A percentile compares a stretch with the other conserved stretches of the same genome.
Evolutionary conservation across 2,888 invertebrate species (phyloP).

Genomic region (Metopia argyrocephala): DNA sequence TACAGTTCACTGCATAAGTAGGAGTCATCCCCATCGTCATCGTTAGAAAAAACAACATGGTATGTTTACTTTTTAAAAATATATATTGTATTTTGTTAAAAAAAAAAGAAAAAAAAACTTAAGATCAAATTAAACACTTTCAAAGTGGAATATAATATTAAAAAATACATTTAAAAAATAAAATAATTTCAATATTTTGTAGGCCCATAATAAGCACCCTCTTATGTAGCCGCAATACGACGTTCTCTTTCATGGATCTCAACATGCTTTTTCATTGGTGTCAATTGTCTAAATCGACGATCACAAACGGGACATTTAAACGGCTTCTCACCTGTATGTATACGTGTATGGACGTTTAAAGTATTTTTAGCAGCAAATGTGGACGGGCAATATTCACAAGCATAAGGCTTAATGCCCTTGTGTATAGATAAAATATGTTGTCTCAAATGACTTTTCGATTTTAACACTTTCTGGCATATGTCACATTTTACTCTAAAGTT

Average conservation of each 20-base stretch:
- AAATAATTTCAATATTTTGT: background rate
- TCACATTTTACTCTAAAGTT: conserved; percentile 52
- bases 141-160: too few relatives aligned
- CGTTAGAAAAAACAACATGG: too few relatives aligned
- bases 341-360: conserved; percentile 58
- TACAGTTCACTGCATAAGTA: too few relatives aligned
- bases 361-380: conserved; percentile 64
- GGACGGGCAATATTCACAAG: conserved; percentile 58
- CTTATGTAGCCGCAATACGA: conserved; percentile 47
- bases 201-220: background rate
- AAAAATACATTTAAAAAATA: background rate
- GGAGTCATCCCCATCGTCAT: too few relatives aligned
- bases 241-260: conserved; percentile 58
- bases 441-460: conserved; percentile 61
- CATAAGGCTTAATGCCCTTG: conserved; percentile 55
- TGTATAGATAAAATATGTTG: conserved; percentile 62
- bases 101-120: too few relatives aligned
- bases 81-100: too few relatives aligned
- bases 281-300: conserved; percentile 62
- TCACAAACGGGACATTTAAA: conserved; percentile 58
- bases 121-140: too few relatives aligned
- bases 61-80: too few relatives aligned
- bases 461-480: conserved; percentile 58
- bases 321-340: conserved; percentile 62
- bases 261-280: conserved; percentile 63